Base-by-base conservation (phyloP, 2,113 vertebrate genomes). In the Mesoclemmys tuberculata region DNA sequence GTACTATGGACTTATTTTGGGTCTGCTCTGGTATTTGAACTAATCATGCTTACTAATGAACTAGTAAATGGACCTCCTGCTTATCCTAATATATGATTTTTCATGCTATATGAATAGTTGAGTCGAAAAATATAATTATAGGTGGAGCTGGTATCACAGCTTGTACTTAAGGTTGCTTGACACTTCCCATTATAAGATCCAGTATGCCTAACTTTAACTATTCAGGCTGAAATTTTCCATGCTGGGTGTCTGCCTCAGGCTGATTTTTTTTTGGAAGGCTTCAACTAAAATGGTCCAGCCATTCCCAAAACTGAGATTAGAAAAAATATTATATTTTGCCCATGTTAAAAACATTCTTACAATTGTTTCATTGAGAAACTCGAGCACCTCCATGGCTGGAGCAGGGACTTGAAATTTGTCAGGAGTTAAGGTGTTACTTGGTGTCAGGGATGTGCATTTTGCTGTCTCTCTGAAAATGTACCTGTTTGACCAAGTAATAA, bases 11-110 rank as follows among this genome's bases (percentile, higher is more conserved):
- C 38, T 58, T 87, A 46, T 52, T 93, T 93, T 91, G 10, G 3
- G 1, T 71, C 92, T 94, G 1, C 54, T 4, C 27, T n/a, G 18
- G 35, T 94, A 84, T 89, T 96, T 96, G 46, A 89, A 46, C 80
- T 89, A 91, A 97, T 96, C 64, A 90, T 91, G 91, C 85, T 95
- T 97, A 84, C 82, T 77, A 93, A 95, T 95, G 97, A 97, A 93
- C 56, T 83, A 91, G 79, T 93, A 97, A 96, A 93, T 92, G 58
- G 75, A 41, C 49, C 86, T 94, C 79, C 90, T 95, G 86, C 85
- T 95, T 95, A 54, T 96, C 96, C 96, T 97, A 96, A 88, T 97
- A 84, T 97, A 97, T 96, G 94, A 93, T 89, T 56, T 94, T 96
- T 95, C 82, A 93, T 92, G 88, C 77, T 27, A 2, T 22, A 3